phyloP scores from a whole-genome alignment of 1,140 invertebrate genomes.

The Mya arenaria region DNA sequence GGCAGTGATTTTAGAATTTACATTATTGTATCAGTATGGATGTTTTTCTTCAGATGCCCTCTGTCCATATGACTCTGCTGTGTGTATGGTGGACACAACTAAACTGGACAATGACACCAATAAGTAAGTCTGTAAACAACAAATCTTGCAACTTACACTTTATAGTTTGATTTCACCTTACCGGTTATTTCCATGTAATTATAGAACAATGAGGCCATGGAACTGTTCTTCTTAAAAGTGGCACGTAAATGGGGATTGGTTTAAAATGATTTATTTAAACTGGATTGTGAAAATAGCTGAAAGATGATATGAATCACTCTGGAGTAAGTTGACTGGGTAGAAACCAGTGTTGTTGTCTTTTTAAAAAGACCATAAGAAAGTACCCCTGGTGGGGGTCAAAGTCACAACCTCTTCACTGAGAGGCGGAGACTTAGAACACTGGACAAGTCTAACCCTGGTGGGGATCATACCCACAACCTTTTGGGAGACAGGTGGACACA shows the following conservation, averaged over 20 bases:
- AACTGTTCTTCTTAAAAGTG: neutral
- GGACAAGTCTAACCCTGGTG: too few relatives aligned
- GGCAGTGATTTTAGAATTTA: neutral
- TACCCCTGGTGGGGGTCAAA: too few relatives aligned
- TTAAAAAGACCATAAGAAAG: too few relatives aligned
- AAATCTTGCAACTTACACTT: too few relatives aligned
- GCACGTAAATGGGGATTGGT: neutral
- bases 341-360: too few relatives aligned
- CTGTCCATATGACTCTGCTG: constrained; percentile 46
- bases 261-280: neutral
- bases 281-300: neutral
- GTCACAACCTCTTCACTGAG: too few relatives aligned
- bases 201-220: neutral
- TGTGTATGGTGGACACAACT: constrained; percentile 43
- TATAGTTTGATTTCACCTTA: too few relatives aligned
- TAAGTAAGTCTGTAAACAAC: constrained; percentile 18
- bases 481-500: too few relatives aligned
- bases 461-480: too few relatives aligned
- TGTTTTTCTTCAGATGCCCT: constrained; percentile 31
- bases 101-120: constrained; percentile 15
- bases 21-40: neutral
- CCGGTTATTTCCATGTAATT: neutral
- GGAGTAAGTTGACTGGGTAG: too few relatives aligned
- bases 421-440: too few relatives aligned
- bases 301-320: neutral